Percentiles rank a stretch among this genome's conserved stretches.
phyloP scores from a whole-genome alignment of 2,888 invertebrate genomes.

The Pteria penguin region DNA sequence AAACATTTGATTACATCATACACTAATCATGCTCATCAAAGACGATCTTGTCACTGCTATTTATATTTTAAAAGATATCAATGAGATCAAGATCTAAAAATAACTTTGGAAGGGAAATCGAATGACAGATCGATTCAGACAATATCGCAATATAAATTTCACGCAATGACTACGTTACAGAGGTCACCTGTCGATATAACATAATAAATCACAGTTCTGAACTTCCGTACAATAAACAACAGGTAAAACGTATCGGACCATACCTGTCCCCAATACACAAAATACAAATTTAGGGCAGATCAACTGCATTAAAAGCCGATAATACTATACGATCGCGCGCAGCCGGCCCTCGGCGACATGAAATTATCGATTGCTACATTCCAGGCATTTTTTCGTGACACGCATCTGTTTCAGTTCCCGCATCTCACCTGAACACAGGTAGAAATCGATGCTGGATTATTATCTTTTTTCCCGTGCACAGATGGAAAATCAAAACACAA shows the following conservation, averaged over 20 bases:
- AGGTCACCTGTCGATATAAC: not conserved
- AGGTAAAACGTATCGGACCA: not conserved
- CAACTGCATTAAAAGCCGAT: no score
- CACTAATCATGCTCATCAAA: no score
- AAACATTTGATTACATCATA: no score
- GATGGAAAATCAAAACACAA: no score
- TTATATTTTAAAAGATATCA: not conserved
- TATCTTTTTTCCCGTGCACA: no score
- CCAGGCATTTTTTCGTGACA: conserved; percentile 48
- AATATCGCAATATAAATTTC: conserved; percentile 19
- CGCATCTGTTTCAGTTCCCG: conserved; percentile 10
- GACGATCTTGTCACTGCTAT: no score
- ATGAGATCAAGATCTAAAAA: not conserved
- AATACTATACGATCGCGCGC: no score
- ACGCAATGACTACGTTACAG: not conserved
- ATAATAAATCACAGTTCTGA: conserved; percentile 17
- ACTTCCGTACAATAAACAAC: not conserved
- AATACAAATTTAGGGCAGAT: no score
- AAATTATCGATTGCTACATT: conserved; percentile 47
- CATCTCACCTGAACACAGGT: not conserved
- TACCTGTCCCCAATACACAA: no score
- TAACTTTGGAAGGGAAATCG: conserved; percentile 36
- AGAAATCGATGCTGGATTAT: no score
- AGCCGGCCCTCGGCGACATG: not conserved
- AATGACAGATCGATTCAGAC: not conserved